Conservation (phyloP, 2,797 vertebrate genomes). For the Cryptoprocta ferox region DNA sequence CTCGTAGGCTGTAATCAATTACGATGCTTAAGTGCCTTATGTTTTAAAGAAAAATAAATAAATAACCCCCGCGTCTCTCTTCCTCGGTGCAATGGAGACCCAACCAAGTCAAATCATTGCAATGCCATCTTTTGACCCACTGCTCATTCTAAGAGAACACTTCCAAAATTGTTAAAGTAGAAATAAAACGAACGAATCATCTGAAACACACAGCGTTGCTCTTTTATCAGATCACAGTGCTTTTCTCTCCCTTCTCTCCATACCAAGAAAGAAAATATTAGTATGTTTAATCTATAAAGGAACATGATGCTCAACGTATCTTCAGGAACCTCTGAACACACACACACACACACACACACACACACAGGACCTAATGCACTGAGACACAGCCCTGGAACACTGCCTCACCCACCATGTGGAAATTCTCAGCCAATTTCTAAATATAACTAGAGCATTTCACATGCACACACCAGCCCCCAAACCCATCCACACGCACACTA, state of each 20-base stretch:
- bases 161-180: constrained; percentile 39
- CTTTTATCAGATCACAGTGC: not conserved
- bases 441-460: constrained; percentile 24
- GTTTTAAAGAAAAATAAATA: constrained; percentile 60
- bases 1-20: constrained; percentile 65
- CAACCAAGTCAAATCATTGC: constrained; percentile 48
- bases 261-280: not conserved
- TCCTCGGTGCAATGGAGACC: not conserved
- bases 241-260: not conserved
- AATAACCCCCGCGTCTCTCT: not conserved
- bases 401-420: constrained; percentile 48
- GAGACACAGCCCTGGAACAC: not conserved
- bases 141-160: constrained; percentile 31
- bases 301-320: not conserved
- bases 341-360: not conserved
- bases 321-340: not conserved
- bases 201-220: not conserved
- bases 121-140: constrained; percentile 61
- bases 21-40: constrained; percentile 67
- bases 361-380: not conserved
- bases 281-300: constrained; percentile 43
- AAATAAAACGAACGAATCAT: not conserved
- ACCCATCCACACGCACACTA: constrained; percentile 28
- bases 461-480: constrained; percentile 26
- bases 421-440: constrained; percentile 45